Conservation (phyloP, 2,797 vertebrate genomes). For the Martes flavigula region DNA sequence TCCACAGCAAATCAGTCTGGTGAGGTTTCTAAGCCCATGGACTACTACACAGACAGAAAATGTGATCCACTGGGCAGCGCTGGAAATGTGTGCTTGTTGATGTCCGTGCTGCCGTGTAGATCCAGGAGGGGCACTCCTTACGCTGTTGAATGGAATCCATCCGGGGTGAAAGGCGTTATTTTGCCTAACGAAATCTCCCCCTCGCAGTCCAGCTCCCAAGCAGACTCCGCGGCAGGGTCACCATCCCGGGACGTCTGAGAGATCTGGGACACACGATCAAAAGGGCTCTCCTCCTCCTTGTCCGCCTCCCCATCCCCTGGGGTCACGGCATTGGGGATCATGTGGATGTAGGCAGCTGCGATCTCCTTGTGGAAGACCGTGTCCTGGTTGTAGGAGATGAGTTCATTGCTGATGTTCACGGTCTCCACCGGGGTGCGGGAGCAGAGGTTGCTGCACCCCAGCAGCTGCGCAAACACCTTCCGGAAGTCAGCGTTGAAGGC, state of each 20-base stretch:
- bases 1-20: neutral
- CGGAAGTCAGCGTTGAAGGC: slow-evolving; percentile 97
- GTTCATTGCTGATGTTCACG: slow-evolving; percentile 94
- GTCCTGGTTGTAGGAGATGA: slow-evolving; percentile 94
- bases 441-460: slow-evolving; percentile 91
- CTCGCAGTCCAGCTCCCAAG: slow-evolving; percentile 91
- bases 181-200: slow-evolving; percentile 90
- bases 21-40: neutral
- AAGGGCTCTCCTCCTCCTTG: slow-evolving; percentile 85
- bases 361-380: slow-evolving; percentile 90
- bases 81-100: neutral
- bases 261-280: slow-evolving; percentile 88
- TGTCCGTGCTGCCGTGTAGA: neutral
- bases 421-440: slow-evolving; percentile 90
- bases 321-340: slow-evolving; percentile 92
- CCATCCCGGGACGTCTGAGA: slow-evolving; percentile 88
- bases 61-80: neutral
- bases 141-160: slow-evolving; percentile 88
- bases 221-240: slow-evolving; percentile 87
- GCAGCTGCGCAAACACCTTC: slow-evolving; percentile 92
- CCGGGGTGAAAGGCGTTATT: slow-evolving; percentile 90
- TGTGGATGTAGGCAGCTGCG: slow-evolving; percentile 89
- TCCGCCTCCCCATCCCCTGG: slow-evolving; percentile 83
- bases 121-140: neutral
- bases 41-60: too few relatives aligned